Conservation (phyloP, 1,140 invertebrate species). For the Dreissena rostriformis region DNA sequence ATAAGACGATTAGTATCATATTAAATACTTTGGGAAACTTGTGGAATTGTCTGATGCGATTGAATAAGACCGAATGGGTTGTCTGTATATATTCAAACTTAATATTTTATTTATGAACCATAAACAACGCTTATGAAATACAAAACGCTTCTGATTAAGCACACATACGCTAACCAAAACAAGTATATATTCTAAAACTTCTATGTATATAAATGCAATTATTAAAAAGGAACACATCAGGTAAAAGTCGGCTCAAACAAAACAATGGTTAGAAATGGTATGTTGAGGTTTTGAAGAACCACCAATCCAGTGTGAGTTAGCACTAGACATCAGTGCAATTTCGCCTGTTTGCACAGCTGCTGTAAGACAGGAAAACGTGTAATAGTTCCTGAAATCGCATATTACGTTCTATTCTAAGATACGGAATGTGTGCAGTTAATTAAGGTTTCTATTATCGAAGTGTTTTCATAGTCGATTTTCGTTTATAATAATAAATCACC, state of each 20-base stretch:
- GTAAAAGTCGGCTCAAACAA: not conserved
- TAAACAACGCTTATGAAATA: no score
- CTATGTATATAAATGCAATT: not conserved
- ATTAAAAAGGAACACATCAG: not conserved
- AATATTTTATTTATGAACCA: no score
- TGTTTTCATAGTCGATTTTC: not conserved
- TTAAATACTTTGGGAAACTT: no score
- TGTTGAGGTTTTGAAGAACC: no score
- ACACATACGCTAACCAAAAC: not conserved
- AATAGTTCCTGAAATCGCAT: not conserved
- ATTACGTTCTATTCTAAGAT: constrained; percentile 5
- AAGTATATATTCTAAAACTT: not conserved
- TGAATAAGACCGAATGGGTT: no score
- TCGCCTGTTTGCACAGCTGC: not conserved
- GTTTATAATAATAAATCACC: no score
- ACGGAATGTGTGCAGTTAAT: not conserved
- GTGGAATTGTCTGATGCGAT: no score
- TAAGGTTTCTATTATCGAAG: not conserved
- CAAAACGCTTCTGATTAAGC: no score
- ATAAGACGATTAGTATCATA: no score
- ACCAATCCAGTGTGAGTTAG: not conserved
- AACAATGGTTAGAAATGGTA: not conserved
- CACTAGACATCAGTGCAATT: not conserved
- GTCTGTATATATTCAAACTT: no score
- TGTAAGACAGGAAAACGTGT: not conserved